These are phyloP conservation scores for Plemyria rubiginata DNA, from an alignment of 2,888 invertebrate genomes.

Conservation along the genomic window DNA sequence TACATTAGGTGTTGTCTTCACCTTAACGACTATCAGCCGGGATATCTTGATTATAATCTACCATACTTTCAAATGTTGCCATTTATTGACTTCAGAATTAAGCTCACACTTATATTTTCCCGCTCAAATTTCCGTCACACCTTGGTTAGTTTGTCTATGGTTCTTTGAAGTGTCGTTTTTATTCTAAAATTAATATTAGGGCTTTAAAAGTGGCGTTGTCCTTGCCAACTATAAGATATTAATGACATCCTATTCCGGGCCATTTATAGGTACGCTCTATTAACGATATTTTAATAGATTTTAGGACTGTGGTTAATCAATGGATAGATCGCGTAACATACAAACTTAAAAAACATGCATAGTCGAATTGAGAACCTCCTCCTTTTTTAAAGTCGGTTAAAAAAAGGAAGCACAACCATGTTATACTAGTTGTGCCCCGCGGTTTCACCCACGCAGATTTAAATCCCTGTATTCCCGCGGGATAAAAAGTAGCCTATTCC, in stretches of 20 bases:
- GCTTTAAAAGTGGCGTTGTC: slow-evolving; percentile 10
- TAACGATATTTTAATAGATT: slow-evolving; percentile 19
- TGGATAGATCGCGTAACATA: too few species aligned
- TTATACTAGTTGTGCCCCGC: too few species aligned
- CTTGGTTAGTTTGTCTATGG: slow-evolving; percentile 23
- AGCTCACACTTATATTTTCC: slow-evolving; percentile 54
- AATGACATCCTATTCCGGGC: slow-evolving; percentile 26
- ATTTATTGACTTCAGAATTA: slow-evolving; percentile 46
- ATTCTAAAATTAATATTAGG: too few species aligned
- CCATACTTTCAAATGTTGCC: slow-evolving; percentile 29
- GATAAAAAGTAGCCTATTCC: too few species aligned
- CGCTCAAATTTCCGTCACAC: slow-evolving; percentile 1
- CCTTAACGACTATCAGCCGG: too few species aligned
- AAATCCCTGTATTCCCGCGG: too few species aligned
- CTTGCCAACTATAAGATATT: slow-evolving; percentile 10
- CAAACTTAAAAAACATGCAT: too few species aligned
- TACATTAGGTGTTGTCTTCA: too few species aligned
- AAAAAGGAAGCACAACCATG: too few species aligned
- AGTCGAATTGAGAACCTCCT: too few species aligned
- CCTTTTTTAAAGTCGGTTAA: too few species aligned
- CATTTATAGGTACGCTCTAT: slow-evolving; percentile 5
- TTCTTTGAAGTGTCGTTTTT: slow-evolving; percentile 21
- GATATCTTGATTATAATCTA: neutral
- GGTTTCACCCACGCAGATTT: too few species aligned
- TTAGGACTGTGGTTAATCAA: neutral